These are phyloP conservation scores for Nesospiza acunhae DNA, from an alignment of 2,113 vertebrate genomes.

Conservation along the genomic window DNA sequence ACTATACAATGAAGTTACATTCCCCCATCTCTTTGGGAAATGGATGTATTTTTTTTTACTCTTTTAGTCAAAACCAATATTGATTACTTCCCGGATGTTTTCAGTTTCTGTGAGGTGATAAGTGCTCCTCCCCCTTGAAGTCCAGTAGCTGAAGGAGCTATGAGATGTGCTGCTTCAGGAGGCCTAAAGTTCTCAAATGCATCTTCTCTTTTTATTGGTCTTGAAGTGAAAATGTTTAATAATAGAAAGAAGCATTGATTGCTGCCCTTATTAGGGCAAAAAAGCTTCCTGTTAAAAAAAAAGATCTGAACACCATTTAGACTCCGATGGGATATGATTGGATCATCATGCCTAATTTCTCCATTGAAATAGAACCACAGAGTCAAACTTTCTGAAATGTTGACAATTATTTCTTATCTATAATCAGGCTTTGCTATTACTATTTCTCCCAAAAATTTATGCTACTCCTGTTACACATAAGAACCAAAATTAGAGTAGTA, in stretches of 20 bases:
- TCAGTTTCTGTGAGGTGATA: background rate
- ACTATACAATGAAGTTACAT: background rate
- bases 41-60: background rate
- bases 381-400: background rate
- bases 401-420: background rate
- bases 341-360: background rate
- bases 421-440: background rate
- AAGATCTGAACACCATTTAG: background rate
- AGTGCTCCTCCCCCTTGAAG: background rate
- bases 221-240: background rate
- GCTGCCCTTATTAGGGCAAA: background rate
- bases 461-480: background rate
- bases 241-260: background rate
- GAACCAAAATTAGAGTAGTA: background rate
- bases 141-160: background rate
- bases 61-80: background rate
- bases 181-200: background rate
- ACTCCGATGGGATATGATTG: accelerated
- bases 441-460: background rate
- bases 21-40: background rate
- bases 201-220: background rate
- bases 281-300: background rate
- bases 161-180: background rate
- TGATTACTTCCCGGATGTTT: background rate
- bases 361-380: background rate